Percentiles rank a stretch among this genome's conserved stretches.
These are phyloP conservation scores for Cylindroiulus punctatus DNA, from an alignment of 2,888 invertebrate species.

Conservation along the genomic window DNA sequence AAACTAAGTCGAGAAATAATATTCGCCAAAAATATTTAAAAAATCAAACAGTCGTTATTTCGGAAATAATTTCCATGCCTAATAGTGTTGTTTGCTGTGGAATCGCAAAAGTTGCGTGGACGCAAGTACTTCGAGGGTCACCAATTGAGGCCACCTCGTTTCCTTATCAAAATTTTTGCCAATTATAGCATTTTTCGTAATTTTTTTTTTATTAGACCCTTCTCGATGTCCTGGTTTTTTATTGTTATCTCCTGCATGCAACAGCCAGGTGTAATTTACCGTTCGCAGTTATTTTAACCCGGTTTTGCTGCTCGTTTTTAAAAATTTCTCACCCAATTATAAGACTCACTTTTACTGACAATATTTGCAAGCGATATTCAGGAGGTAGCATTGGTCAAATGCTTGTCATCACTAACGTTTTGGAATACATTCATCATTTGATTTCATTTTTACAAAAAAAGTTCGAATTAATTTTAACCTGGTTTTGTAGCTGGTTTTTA, in stretches of 20 bases:
- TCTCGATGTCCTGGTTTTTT: constrained; percentile 2
- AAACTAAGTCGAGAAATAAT: too few species aligned
- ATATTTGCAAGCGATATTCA: too few species aligned
- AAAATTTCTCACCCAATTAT: not conserved
- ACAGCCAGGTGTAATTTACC: not conserved
- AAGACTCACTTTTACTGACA: too few species aligned
- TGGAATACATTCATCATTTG: too few species aligned
- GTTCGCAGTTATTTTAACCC: constrained; percentile 33
- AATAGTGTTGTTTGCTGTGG: not conserved
- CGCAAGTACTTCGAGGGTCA: not conserved
- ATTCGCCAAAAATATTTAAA: too few species aligned
- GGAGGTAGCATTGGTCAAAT: too few species aligned
- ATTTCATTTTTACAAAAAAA: too few species aligned
- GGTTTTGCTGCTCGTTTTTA: not conserved
- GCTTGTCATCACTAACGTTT: too few species aligned
- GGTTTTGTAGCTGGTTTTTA: too few species aligned
- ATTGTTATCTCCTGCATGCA: not conserved
- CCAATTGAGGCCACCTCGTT: constrained; percentile 22
- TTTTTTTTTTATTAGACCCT: constrained; percentile 1
- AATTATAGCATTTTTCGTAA: constrained; percentile 29
- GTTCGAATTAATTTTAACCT: too few species aligned
- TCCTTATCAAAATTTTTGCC: constrained; percentile 34
- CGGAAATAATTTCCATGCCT: not conserved
- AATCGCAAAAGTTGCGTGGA: constrained; percentile 4
- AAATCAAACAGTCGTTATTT: too few species aligned